Evolutionary conservation across 2,888 invertebrate species (phyloP).

Genomic region (Uloborus plumipes): DNA sequence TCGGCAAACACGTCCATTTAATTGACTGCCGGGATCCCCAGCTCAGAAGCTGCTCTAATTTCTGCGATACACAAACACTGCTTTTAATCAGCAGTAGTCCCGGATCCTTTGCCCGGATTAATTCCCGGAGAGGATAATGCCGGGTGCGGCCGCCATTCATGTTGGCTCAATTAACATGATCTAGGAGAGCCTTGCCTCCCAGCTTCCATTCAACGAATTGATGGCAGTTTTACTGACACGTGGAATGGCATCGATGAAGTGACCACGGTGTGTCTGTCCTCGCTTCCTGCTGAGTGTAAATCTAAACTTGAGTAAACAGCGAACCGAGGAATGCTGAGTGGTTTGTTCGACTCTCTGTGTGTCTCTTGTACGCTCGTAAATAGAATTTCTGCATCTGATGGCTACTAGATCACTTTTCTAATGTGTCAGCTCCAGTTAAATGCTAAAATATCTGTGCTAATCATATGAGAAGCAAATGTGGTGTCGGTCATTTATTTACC

Average conservation of each 20-base stretch:
- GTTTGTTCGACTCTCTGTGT: too few species aligned
- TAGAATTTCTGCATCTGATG: too few species aligned
- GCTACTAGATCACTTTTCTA: too few species aligned
- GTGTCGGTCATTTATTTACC: too few species aligned
- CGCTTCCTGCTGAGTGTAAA: too few species aligned
- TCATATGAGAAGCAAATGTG: too few species aligned
- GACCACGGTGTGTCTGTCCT: too few species aligned
- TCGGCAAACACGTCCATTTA: conserved; percentile 56
- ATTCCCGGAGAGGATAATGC: conserved; percentile 50
- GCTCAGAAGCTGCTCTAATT: conserved; percentile 16
- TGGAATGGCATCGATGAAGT: conserved; percentile 9
- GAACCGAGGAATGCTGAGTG: too few species aligned
- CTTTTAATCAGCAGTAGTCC: conserved; percentile 58
- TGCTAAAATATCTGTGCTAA: too few species aligned
- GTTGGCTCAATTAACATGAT: conserved; percentile 58
- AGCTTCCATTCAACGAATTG: conserved; percentile 23
- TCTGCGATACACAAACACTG: conserved; percentile 28
- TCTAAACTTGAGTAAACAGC: too few species aligned
- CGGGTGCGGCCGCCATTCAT: conserved; percentile 15
- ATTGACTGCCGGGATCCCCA: conserved; percentile 35
- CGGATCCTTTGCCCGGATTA: conserved; percentile 26
- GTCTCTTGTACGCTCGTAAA: too few species aligned
- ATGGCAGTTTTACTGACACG: conserved; percentile 23
- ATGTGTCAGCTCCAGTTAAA: too few species aligned
- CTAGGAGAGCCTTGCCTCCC: conserved; percentile 2